Evolutionary conservation across 1,140 invertebrate species (phyloP).

Genomic region (Diprion similis): DNA sequence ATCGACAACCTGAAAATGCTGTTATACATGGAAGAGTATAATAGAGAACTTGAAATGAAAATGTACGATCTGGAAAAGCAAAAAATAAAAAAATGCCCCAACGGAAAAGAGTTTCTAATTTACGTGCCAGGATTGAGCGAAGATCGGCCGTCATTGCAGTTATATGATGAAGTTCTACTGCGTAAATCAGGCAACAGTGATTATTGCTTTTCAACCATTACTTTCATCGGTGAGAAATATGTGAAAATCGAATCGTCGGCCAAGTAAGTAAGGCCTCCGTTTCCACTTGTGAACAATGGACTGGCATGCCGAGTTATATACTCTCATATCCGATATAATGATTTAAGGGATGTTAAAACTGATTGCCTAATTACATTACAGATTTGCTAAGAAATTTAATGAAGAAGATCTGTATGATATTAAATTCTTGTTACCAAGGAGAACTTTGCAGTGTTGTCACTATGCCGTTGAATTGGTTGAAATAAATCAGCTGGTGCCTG

Average conservation of each 20-base stretch:
- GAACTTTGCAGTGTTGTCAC: slow-evolving; percentile 34
- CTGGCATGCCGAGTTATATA: background rate
- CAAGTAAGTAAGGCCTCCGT: slow-evolving; percentile 15
- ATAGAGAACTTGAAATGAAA: slow-evolving; percentile 67
- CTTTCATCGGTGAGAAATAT: slow-evolving; percentile 27
- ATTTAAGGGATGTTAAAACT: slow-evolving; percentile 18
- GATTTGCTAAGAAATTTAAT: background rate
- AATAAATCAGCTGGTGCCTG: slow-evolving; percentile 25
- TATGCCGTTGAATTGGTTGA: slow-evolving; percentile 35
- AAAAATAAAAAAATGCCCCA: slow-evolving; percentile 61
- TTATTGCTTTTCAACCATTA: slow-evolving; percentile 8
- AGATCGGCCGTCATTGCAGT: slow-evolving; percentile 76
- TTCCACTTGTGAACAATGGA: slow-evolving; percentile 2
- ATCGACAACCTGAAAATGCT: slow-evolving; percentile 69
- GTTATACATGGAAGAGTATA: slow-evolving; percentile 79
- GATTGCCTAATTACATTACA: slow-evolving; percentile 18
- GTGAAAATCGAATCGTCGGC: slow-evolving; percentile 8
- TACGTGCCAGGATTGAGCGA: slow-evolving; percentile 78
- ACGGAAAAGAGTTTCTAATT: slow-evolving; percentile 66
- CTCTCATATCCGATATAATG: background rate
- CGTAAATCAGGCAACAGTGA: background rate
- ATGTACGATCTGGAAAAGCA: slow-evolving; percentile 63
- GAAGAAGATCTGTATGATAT: slow-evolving; percentile 28
- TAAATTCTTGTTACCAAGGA: slow-evolving; percentile 29
- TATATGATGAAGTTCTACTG: slow-evolving; percentile 74